A percentile compares a stretch with the other conserved stretches of the same genome.
Conservation (phyloP, 2,797 vertebrate genomes). For the Cryptoprocta ferox region DNA sequence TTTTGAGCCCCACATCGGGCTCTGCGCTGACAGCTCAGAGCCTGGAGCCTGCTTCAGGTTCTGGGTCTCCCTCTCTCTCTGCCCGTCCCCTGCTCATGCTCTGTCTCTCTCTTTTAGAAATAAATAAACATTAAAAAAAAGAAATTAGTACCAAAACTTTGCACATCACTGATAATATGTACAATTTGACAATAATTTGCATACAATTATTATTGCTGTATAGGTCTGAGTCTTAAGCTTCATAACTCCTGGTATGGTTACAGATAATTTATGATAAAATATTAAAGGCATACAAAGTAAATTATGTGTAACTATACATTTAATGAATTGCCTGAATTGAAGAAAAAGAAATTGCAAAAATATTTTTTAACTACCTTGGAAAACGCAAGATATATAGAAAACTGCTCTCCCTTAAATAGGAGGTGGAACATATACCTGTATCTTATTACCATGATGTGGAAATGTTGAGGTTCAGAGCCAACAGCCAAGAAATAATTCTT, state of each 20-base stretch:
- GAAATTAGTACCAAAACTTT: neutral
- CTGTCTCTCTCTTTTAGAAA: too few species aligned
- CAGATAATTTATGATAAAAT: neutral
- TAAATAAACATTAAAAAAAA: neutral
- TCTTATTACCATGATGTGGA: neutral
- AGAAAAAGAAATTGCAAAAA: slow-evolving; percentile 42
- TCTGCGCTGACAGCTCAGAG: too few species aligned
- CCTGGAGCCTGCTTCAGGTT: too few species aligned
- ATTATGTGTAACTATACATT: neutral
- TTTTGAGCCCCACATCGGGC: too few species aligned
- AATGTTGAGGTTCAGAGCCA: too few species aligned
- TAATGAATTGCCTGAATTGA: slow-evolving; percentile 14
- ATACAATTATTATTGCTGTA: neutral
- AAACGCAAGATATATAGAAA: slow-evolving; percentile 9
- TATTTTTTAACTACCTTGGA: neutral
- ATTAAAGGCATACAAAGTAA: slow-evolving; percentile 31
- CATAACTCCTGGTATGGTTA: neutral
- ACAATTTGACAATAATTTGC: neutral
- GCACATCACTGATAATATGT: neutral
- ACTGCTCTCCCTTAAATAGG: neutral
- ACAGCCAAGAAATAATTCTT: too few species aligned
- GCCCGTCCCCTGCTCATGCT: too few species aligned
- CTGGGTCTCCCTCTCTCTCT: too few species aligned
- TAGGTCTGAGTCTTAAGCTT: neutral
- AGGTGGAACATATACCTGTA: neutral